Evolutionary conservation across 2,797 vertebrate genomes (phyloP).

Genomic region (Arrhamphus sclerolepis): DNA sequence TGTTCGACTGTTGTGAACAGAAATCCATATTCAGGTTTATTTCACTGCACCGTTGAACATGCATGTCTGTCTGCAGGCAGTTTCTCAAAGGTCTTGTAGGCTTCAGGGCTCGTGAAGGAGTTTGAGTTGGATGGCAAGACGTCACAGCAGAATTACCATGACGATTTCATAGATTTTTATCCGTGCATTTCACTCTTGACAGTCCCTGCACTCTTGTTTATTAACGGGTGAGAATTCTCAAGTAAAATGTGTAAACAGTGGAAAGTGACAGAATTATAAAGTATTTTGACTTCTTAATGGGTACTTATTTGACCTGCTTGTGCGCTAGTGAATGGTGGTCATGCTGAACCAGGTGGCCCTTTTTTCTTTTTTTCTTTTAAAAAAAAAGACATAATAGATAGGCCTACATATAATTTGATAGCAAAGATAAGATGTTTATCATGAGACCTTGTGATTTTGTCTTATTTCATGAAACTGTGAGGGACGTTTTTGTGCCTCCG

Average conservation of each 20-base stretch:
- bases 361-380: constrained; percentile 1
- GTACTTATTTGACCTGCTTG: neutral
- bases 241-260: too few species aligned
- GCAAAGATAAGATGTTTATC: neutral
- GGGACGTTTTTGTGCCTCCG: constrained; percentile 4
- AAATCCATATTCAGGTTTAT: constrained; percentile 8
- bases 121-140: too few species aligned
- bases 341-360: constrained; percentile 4
- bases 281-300: too few species aligned
- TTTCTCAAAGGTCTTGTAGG: neutral
- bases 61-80: neutral
- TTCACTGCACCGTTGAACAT: neutral
- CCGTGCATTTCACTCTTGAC: neutral
- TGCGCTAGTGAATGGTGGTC: neutral
- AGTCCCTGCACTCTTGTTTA: neutral
- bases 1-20: too few species aligned
- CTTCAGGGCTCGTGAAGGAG: neutral
- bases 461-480: constrained; percentile 8
- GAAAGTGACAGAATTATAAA: neutral
- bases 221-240: neutral
- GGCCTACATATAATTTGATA: neutral
- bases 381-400: neutral
- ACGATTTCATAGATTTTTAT: neutral
- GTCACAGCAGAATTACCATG: neutral
- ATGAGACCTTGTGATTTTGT: constrained; percentile 26